Evolutionary conservation across 1,140 invertebrate genomes (phyloP).

Genomic region (Drosophila nannoptera): DNA sequence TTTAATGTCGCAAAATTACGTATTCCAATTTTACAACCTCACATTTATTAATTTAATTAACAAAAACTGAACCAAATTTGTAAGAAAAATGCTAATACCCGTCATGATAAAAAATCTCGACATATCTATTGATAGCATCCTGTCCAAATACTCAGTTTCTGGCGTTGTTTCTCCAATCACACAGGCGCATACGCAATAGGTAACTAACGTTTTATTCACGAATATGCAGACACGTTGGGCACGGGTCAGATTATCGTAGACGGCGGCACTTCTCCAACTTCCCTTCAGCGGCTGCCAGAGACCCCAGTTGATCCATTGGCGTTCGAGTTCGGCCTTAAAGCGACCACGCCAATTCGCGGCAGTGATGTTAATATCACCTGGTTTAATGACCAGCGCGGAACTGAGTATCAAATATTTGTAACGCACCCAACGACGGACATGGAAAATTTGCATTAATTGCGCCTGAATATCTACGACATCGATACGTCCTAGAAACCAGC

Average conservation of each 20-base stretch:
- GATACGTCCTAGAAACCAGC: conserved; percentile 42
- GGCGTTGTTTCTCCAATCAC: conserved; percentile 11
- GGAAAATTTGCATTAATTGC: conserved; percentile 37
- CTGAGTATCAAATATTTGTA: conserved; percentile 14
- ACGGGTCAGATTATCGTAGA: conserved; percentile 25
- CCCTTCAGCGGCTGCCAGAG: conserved; percentile 51
- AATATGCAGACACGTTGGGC: conserved; percentile 43
- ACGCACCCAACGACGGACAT: conserved; percentile 33
- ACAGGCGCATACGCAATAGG: neutral
- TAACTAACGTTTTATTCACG: conserved; percentile 21
- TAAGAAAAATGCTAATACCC: neutral
- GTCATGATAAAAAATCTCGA: neutral
- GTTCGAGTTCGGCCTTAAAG: conserved; percentile 24
- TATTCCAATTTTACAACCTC: no score
- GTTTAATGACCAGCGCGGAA: conserved; percentile 14
- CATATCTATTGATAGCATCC: neutral
- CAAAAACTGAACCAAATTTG: conserved; percentile 19
- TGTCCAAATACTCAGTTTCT: conserved; percentile 12
- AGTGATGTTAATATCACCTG: conserved; percentile 1
- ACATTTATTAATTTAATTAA: neutral
- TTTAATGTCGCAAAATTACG: neutral
- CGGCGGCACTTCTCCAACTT: conserved; percentile 32
- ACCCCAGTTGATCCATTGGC: conserved; percentile 44
- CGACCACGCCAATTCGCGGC: neutral
- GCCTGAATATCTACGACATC: conserved; percentile 45